These are phyloP conservation scores for Plebejus anna DNA, from an alignment of 2,888 invertebrate genomes.

Conservation along the genomic window DNA sequence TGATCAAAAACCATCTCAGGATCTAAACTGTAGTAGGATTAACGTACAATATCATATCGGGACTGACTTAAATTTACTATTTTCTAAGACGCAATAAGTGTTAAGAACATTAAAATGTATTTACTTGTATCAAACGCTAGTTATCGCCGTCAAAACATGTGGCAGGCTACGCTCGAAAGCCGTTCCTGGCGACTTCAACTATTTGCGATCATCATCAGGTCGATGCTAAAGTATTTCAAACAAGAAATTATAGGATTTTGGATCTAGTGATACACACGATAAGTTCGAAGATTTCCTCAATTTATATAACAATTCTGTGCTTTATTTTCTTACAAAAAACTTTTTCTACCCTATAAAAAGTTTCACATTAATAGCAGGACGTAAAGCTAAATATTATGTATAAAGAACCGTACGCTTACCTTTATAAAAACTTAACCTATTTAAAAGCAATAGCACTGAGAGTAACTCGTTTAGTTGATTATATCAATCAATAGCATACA, in stretches of 20 bases:
- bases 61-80: neutral
- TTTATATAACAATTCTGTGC: no score
- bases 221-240: neutral
- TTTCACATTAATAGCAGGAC: no score
- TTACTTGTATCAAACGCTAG: slow-evolving; percentile 27
- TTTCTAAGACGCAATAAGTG: neutral
- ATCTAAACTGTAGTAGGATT: no score
- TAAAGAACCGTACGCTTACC: neutral
- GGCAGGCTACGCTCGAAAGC: slow-evolving; percentile 23
- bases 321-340: no score
- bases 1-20: no score
- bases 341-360: no score
- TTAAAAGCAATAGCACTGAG: neutral
- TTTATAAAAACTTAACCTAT: neutral
- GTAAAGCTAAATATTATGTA: neutral
- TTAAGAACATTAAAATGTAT: slow-evolving; percentile 16
- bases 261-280: neutral
- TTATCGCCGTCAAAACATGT: slow-evolving; percentile 26
- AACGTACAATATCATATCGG: no score
- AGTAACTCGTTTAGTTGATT: slow-evolving; percentile 16
- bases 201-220: slow-evolving; percentile 9
- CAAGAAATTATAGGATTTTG: neutral
- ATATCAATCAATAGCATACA: slow-evolving; percentile 19
- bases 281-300: no score
- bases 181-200: slow-evolving; percentile 18